Base-by-base conservation (phyloP, 2,113 vertebrate genomes). In the Brevimyrus niger region DNA sequence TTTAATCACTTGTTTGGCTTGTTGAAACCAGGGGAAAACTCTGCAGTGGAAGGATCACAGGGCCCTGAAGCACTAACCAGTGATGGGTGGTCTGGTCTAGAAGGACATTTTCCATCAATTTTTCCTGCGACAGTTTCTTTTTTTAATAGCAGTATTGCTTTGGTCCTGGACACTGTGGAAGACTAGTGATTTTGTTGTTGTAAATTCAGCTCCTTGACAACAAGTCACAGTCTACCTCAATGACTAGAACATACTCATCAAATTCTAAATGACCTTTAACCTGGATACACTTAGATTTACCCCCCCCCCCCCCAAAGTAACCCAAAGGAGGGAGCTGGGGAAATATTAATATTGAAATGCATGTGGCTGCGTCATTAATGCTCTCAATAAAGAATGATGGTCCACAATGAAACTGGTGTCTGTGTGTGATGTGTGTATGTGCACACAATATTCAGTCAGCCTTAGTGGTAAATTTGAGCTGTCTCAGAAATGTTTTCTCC, bases 111-210 rank as follows among this genome's bases (percentile, higher is more conserved):
- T 80, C 35, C 73, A 42, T 9, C 1, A 53, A 15, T 23, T 55
- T 82, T 53, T 76, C 82, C 48, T 31, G 58, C 42, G 48, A 46
- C 11, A 58, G 47, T 9, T 76, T 38, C 84, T 73, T 31, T 55
- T 65, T 65, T 47, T n/a, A n/a, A n/a, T 50, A 51, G 83, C 27
- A 82, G 27, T 35, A 11, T 15, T 27, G 38, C 58, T 84, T 23
- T 80, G 87, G 90, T 93, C 90, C 90, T 92, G 93, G 92, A 84
- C 91, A 58, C 89, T 90, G 55, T 94, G 94, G 94, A 94, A 94
- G 94, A 94, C 94, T 94, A 94, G 93, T 94, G 94, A 94, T 94
- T 94, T 94, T 94, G 94, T 94, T 94, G 94, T 94, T 94, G 88
- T 91, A 90, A 90, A 88, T 90, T 89, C 86, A 91, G 48, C 80